Conservation (phyloP, 2,797 vertebrate genomes). For the Cottoperca gobio region DNA sequence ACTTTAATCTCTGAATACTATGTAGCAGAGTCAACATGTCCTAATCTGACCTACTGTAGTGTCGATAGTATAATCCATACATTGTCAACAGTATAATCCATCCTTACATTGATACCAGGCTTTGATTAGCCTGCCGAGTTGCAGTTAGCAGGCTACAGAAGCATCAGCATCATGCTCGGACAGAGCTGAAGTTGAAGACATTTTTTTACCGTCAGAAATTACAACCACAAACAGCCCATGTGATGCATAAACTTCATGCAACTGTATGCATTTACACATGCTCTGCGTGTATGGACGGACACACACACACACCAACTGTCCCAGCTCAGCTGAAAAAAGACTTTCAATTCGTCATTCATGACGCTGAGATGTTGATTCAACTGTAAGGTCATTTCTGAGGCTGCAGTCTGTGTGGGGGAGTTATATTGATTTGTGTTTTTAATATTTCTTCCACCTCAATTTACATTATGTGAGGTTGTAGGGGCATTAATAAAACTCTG, state of each 20-base stretch:
- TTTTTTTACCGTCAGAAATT: not conserved
- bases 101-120: conserved; percentile 17
- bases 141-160: conserved; percentile 2
- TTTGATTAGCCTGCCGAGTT: conserved; percentile 50
- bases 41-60: conserved; percentile 46
- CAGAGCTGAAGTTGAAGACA: not conserved
- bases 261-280: not conserved
- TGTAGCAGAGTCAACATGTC: conserved; percentile 42
- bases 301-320: not conserved
- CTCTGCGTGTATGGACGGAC: not conserved
- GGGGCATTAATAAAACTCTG: not conserved
- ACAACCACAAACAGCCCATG: not conserved
- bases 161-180: not conserved
- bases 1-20: conserved; percentile 39
- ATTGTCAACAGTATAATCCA: conserved; percentile 52
- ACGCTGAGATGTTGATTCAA: no score
- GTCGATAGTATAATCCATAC: conserved; percentile 43
- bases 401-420: not conserved
- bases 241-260: not conserved
- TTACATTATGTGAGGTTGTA: not conserved
- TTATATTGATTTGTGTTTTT: not conserved
- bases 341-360: not conserved
- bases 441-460: not conserved
- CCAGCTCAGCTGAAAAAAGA: not conserved
- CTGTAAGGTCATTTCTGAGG: not conserved